Evolutionary conservation across 2,797 vertebrate genomes (phyloP).

Genomic region (Sebastes hubbsi): DNA sequence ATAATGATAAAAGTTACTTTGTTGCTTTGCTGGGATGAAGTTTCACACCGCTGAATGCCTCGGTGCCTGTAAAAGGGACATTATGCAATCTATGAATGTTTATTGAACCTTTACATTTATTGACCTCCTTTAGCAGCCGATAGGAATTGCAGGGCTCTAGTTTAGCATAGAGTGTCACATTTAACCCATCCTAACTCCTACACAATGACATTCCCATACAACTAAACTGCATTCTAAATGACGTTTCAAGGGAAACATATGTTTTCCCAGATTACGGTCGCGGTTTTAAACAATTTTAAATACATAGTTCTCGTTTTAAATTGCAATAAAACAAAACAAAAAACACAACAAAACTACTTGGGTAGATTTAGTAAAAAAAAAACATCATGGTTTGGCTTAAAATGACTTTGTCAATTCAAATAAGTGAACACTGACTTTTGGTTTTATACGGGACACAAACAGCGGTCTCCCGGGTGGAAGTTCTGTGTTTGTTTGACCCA

Average conservation of each 20-base stretch:
- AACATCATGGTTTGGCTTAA: no score
- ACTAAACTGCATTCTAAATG: no score
- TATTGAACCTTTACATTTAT: conserved; percentile 2
- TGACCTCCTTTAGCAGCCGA: not conserved
- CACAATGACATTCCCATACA: fast-evolving
- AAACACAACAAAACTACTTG: no score
- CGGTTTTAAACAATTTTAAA: no score
- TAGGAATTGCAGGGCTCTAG: not conserved
- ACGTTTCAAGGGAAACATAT: no score
- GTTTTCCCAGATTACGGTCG: no score
- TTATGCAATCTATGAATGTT: conserved; percentile 15
- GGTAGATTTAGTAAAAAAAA: no score
- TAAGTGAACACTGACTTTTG: no score
- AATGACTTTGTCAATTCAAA: no score
- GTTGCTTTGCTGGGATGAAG: conserved; percentile 3
- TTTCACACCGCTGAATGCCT: conserved; percentile 13
- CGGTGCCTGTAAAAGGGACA: not conserved
- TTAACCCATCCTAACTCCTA: not conserved
- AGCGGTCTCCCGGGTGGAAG: not conserved
- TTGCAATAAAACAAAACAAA: no score
- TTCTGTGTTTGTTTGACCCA: not conserved
- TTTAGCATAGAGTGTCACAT: not conserved
- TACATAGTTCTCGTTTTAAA: no score
- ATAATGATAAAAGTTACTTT: conserved; percentile 53
- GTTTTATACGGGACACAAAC: not conserved